phyloP scores from a whole-genome alignment of 1,140 invertebrate species.

The Zeugodacus cucurbitae region DNA sequence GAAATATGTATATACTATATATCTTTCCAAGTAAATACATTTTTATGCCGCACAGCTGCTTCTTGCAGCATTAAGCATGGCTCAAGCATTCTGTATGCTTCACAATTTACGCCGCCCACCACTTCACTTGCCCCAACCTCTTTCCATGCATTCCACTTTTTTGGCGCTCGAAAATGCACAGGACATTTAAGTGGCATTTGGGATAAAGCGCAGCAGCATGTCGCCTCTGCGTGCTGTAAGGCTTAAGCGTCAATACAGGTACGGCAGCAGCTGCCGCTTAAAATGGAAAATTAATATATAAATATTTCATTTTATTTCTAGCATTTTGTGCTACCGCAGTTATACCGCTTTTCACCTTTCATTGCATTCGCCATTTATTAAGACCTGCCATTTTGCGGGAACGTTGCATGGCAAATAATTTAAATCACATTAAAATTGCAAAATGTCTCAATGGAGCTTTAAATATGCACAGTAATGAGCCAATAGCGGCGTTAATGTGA shows the following conservation, averaged over 20 bases:
- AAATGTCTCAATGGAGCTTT: neutral
- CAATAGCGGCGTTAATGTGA: neutral
- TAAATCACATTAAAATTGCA: neutral
- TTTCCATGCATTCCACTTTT: neutral
- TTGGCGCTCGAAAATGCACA: conserved; percentile 23
- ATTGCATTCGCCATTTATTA: neutral
- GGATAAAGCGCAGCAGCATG: neutral
- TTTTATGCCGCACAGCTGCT: neutral
- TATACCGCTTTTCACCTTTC: neutral
- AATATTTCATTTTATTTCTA: neutral
- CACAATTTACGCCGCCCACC: neutral
- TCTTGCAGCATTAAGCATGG: neutral
- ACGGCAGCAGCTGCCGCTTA: neutral
- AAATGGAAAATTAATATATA: conserved; percentile 17
- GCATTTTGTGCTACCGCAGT: neutral
- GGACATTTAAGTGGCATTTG: conserved; percentile 10
- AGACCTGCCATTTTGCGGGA: neutral
- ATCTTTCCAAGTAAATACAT: neutral
- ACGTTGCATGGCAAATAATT: neutral
- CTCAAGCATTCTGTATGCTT: neutral
- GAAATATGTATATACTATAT: neutral
- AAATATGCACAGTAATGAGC: neutral
- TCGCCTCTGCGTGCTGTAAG: neutral
- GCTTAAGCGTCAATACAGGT: neutral
- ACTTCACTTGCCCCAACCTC: neutral